Percentiles rank a stretch among this genome's conserved stretches.
These are phyloP conservation scores for Piprites chloris DNA, from an alignment of 2,113 vertebrate species.

Conservation along the genomic window DNA sequence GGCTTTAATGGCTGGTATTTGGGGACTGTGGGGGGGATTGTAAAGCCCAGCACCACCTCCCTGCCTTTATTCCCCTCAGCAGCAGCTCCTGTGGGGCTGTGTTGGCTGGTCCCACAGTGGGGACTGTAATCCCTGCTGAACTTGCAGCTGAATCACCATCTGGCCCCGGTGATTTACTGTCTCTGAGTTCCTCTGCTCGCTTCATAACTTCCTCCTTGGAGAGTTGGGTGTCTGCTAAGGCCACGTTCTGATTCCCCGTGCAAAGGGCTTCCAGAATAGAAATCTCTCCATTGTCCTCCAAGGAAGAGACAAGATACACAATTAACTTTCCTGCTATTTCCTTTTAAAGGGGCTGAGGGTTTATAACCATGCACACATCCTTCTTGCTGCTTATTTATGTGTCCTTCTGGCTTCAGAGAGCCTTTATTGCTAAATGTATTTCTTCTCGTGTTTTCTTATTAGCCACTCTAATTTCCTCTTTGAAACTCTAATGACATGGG, in stretches of 20 bases:
- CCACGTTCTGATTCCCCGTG: not conserved
- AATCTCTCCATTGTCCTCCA: slow-evolving; percentile 21
- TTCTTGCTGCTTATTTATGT: not conserved
- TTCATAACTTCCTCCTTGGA: not conserved
- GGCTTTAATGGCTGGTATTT: not conserved
- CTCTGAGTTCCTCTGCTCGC: not conserved
- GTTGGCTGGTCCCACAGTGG: not conserved
- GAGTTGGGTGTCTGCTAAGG: not conserved
- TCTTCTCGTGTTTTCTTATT: not conserved
- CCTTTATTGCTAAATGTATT: not conserved
- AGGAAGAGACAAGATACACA: not conserved
- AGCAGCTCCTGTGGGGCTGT: not conserved
- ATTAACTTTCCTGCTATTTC: not conserved
- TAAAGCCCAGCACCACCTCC: not conserved
- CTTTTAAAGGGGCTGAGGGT: not conserved
- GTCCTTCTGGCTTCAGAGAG: not conserved
- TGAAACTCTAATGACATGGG: not conserved
- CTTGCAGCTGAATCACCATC: not conserved
- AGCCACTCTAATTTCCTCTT: not conserved
- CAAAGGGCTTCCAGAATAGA: not conserved
- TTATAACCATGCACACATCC: not conserved
- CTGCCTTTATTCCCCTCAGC: not conserved
- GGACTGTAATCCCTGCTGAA: not conserved
- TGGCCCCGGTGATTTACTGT: slow-evolving; percentile 16
- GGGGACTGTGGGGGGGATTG: not conserved